Base-by-base conservation (phyloP, 1,140 invertebrate genomes). In the Brachionus rotundiformis region DNA sequence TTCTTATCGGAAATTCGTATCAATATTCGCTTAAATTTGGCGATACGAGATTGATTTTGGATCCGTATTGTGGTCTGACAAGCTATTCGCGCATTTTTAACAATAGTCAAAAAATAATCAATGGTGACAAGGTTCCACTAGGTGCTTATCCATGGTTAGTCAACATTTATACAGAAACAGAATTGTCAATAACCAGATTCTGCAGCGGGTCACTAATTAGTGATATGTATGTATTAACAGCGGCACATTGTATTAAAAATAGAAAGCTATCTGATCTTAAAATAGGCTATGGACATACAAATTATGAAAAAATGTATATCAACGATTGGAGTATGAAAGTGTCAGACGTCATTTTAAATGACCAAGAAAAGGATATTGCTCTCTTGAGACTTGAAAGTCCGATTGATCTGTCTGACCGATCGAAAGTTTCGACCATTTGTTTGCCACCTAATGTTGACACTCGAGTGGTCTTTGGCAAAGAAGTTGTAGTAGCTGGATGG, bases 401-500 rank as follows among this genome's bases (percentile, higher is more conserved):
- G 4, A 19, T 73, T 44, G 39, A 41, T 44, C 19, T 71, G 10
- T 36, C 65, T 36, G 33, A 39, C 13, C 29, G 63, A 68, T 33
- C 27, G 4, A 73, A 44, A 23, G 39, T 44, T 6, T 44, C 68
- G 10, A 19, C 39, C 1, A 73, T 73, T 23, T 73, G 68, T 27
- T 23, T 73, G 25, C 68, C 68, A 13, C n/a, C 36, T 7, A 73
- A 44, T 44, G 13, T 19, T 3, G 68, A 73, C 68, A 73, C 33
- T 13, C 36, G 29, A 41, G 19, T 25, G 6, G 68, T 73, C 11
- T 73, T 25, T 73, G 68, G 36, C 19, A 73, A 73, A 73, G 39
- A 73, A 44, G 68, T 73, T 23, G 23, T 73, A 25, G 68, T 73
- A n/a, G 68, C 39, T 44, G 68, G 68, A 73, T 73, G 68, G 68